A percentile compares a stretch with the other conserved stretches of the same genome.
These are phyloP conservation scores for Catalaphyllia jardinei DNA, from an alignment of 64 coral and sea anemone species.

Conservation along the genomic window DNA sequence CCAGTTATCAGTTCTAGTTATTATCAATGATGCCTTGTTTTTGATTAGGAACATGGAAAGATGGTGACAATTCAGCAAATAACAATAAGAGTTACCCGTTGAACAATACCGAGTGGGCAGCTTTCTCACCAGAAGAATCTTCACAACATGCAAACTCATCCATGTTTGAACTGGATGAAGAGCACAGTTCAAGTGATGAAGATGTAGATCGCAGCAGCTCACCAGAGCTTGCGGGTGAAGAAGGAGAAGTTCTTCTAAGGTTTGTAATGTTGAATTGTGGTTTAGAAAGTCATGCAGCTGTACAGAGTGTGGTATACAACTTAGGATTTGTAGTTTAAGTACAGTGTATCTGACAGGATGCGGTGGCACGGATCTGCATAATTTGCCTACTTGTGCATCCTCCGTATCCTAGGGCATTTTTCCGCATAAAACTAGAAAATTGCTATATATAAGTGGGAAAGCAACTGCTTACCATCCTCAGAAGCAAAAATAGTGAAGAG, in stretches of 20 bases:
- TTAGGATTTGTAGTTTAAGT: no score
- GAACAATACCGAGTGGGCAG: slow-evolving; percentile 57
- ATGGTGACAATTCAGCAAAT: neutral
- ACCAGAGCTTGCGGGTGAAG: slow-evolving; percentile 87
- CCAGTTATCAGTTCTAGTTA: neutral
- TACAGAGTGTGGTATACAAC: no score
- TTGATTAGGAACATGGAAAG: neutral
- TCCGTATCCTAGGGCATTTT: no score
- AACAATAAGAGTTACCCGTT: neutral
- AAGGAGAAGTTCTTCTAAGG: slow-evolving; percentile 84
- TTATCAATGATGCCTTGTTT: neutral
- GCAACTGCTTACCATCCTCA: no score
- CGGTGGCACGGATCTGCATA: no score
- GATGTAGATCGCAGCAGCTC: slow-evolving; percentile 79
- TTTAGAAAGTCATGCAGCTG: neutral
- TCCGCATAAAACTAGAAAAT: no score
- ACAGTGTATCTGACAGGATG: no score
- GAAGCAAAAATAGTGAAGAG: no score
- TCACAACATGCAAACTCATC: neutral
- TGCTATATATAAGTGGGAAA: no score
- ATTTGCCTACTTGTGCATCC: no score
- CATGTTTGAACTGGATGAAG: slow-evolving; percentile 36
- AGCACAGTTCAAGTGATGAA: slow-evolving; percentile 93
- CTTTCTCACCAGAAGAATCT: slow-evolving; percentile 45
- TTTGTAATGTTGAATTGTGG: neutral